Percentiles rank a stretch among this genome's conserved stretches.
Conservation (phyloP, 2,888 invertebrate species). For the Phengaris alcon region DNA sequence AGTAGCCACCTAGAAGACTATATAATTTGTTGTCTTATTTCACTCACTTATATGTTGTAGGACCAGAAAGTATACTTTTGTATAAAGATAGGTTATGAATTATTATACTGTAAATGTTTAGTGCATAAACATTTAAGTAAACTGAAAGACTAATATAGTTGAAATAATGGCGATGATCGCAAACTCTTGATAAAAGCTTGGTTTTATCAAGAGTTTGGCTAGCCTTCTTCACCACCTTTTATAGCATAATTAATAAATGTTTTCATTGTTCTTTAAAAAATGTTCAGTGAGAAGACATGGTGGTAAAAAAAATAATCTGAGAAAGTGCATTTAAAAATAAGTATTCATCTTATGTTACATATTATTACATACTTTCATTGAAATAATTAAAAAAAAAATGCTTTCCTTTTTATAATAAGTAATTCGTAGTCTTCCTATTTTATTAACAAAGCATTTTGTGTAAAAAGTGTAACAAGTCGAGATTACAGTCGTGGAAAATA, state of each 20-base stretch:
- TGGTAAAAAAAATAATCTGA: no score
- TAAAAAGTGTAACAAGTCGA: not conserved
- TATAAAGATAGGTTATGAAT: not conserved
- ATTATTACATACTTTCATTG: no score
- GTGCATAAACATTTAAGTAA: not conserved
- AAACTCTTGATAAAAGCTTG: not conserved
- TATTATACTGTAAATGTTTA: no score
- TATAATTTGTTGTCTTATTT: not conserved
- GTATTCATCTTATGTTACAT: no score
- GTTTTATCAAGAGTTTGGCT: no score
- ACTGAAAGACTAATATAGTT: not conserved
- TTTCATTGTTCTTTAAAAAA: no score
- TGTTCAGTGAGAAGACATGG: no score
- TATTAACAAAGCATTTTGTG: not conserved
- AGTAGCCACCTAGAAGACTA: not conserved
- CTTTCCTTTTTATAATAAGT: not conserved
- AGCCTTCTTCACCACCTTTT: no score
- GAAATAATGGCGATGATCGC: not conserved
- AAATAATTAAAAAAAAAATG: not conserved
- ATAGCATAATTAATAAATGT: no score
- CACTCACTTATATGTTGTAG: conserved; percentile 13
- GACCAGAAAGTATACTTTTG: not conserved
- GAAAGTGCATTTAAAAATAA: no score
- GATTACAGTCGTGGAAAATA: not conserved
- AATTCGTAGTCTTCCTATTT: not conserved